Evolutionary conservation across 2,888 invertebrate genomes (phyloP), one percentile per base, ranked within the genome.

Genomic region (Aspidiotus rigidus): DNA sequence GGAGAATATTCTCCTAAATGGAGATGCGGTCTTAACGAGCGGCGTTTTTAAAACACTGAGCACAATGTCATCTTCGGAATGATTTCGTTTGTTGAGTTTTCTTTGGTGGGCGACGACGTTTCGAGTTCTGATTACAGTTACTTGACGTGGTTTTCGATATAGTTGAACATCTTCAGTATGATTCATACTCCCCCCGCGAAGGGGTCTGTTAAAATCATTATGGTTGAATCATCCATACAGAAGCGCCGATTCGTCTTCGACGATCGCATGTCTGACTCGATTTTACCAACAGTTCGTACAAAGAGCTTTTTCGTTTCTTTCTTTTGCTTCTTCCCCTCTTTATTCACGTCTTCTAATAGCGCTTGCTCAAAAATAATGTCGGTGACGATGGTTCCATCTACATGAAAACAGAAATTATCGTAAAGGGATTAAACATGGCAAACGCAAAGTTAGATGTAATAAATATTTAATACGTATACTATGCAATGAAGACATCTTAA

Each of bases 161-260:
- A 85, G 78, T 74, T 80, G 82, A 76, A 84, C 84, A 78, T 85
- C 84, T 76, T 84, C 84, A 72, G 82, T 83, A 71, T 84, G 81
- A 79, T 84, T 84, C 84, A 84, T 84, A 75, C 79, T 80, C n/a
- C 5, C 28, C 28, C 49, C 49, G 49, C 10, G 6, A 49, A 49
- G 3, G 10, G 49, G 49, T 11, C 6, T n/a, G 49, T 6, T 6
- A 49, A n/a, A 49, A 2, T n/a, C n/a, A n/a, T n/a, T n/a, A 49
- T n/a, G 11, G 11, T 6, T n/a, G 49, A 13, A 49, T 11, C 49
- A n/a, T 11, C 49, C 49, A 49, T 49, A 13, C n/a, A 11, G n/a
- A 49, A 6, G 11, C 2, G 49, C 3, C 49, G 49, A 49, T 49
- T 2, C 49, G 49, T 49, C 6, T 49, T 49, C 49, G 49, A 49